Conservation (phyloP, 2,113 vertebrate species). For the Colistium nudipinnis region DNA sequence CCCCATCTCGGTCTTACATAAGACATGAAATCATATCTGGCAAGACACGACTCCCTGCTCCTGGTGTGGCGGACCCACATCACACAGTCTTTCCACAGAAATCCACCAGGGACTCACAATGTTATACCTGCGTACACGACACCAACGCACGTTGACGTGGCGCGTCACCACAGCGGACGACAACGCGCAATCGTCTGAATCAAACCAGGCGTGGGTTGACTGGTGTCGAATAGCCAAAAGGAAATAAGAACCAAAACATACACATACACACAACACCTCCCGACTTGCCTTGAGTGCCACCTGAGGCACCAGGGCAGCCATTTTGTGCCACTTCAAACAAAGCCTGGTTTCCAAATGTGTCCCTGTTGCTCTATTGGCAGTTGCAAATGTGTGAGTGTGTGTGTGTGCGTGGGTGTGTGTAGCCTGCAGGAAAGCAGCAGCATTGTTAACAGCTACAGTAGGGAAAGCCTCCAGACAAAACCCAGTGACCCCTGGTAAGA, state of each 20-base stretch:
- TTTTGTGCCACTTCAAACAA: constrained; percentile 59
- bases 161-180: too few species aligned
- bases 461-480: constrained; percentile 83
- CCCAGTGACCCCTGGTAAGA: constrained; percentile 81
- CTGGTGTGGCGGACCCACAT: constrained; percentile 62
- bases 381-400: not conserved
- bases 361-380: constrained; percentile 49
- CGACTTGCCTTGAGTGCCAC: constrained; percentile 31
- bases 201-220: too few species aligned
- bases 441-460: constrained; percentile 78
- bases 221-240: too few species aligned
- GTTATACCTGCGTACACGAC: constrained; percentile 1
- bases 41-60: constrained; percentile 54
- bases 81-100: constrained; percentile 66
- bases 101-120: constrained; percentile 41
- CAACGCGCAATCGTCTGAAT: too few species aligned
- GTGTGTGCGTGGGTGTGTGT: constrained; percentile 8
- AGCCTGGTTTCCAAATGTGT: constrained; percentile 58
- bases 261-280: constrained; percentile 10
- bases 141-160: not conserved
- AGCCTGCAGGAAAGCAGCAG: constrained; percentile 71
- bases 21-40: constrained; percentile 79
- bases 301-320: constrained; percentile 51
- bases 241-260: constrained; percentile 9
- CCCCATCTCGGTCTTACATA: constrained; percentile 59